Percentiles rank a stretch among this genome's conserved stretches.
Conservation (phyloP, 2,797 vertebrate genomes). For the Simalia tracyae region DNA sequence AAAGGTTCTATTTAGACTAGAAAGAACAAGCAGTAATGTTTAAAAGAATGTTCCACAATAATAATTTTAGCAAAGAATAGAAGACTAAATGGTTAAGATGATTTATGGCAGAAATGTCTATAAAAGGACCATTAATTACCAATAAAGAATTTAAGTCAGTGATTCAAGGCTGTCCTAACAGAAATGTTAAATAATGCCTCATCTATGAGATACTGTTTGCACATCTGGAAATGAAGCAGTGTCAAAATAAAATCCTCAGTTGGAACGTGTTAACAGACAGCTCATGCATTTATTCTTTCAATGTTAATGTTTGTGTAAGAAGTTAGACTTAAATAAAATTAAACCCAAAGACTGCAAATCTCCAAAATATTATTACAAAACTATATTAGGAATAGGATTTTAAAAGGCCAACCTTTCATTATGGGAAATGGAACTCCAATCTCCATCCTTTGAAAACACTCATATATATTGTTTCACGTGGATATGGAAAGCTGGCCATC, state of each 20-base stretch:
- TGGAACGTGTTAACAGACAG: background rate
- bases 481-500: background rate
- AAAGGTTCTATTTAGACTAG: conserved; percentile 25
- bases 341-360: background rate
- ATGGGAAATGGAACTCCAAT: background rate
- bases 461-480: background rate
- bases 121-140: conserved; percentile 49
- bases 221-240: conserved; percentile 46
- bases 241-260: background rate
- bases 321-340: background rate
- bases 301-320: background rate
- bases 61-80: conserved; percentile 56
- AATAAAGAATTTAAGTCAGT: conserved; percentile 24
- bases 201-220: conserved; percentile 27
- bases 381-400: background rate
- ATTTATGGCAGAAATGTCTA: conserved; percentile 49
- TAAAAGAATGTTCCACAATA: conserved; percentile 22
- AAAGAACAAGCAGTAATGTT: conserved; percentile 47
- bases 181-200: conserved; percentile 54
- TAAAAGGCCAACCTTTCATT: background rate
- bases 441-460: background rate
- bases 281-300: background rate
- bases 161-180: conserved; percentile 38
- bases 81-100: conserved; percentile 52
- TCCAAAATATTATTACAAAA: background rate